Evolutionary conservation across 2,113 vertebrate species (phyloP).

Genomic region (Salvelinus namaycush): DNA sequence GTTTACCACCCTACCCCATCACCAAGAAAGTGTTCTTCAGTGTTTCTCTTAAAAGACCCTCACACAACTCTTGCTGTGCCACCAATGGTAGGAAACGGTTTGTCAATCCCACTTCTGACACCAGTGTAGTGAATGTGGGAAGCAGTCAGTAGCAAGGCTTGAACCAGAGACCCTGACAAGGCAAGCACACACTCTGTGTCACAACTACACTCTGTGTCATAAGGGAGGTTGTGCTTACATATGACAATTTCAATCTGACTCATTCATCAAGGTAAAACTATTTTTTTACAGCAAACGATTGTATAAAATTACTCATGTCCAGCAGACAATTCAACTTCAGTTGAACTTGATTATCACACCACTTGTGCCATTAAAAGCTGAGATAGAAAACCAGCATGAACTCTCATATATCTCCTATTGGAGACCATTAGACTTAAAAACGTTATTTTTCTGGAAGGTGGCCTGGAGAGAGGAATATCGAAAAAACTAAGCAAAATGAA

Average conservation of each 20-base stretch:
- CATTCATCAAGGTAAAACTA: not conserved
- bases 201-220: too few relatives aligned
- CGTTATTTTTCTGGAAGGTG: too few relatives aligned
- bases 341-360: not conserved
- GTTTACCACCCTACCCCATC: too few relatives aligned
- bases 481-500: slow-evolving; percentile 1
- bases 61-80: slow-evolving; percentile 19
- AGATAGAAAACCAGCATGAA: too few relatives aligned
- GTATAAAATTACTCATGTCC: not conserved
- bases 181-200: too few relatives aligned
- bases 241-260: not conserved
- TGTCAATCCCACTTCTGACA: not conserved
- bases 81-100: slow-evolving; percentile 21
- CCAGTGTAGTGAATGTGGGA: not conserved
- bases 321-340: not conserved
- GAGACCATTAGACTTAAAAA: not conserved
- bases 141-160: too few relatives aligned
- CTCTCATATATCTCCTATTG: too few relatives aligned
- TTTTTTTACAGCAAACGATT: not conserved
- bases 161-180: too few relatives aligned
- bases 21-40: too few relatives aligned
- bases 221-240: too few relatives aligned
- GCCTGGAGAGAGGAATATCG: not conserved
- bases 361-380: not conserved
- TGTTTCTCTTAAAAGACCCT: not conserved